Evolutionary conservation across 2,113 vertebrate genomes (phyloP), one percentile per base, ranked within the genome.

Genomic region (Phylloscopus trochilus): DNA sequence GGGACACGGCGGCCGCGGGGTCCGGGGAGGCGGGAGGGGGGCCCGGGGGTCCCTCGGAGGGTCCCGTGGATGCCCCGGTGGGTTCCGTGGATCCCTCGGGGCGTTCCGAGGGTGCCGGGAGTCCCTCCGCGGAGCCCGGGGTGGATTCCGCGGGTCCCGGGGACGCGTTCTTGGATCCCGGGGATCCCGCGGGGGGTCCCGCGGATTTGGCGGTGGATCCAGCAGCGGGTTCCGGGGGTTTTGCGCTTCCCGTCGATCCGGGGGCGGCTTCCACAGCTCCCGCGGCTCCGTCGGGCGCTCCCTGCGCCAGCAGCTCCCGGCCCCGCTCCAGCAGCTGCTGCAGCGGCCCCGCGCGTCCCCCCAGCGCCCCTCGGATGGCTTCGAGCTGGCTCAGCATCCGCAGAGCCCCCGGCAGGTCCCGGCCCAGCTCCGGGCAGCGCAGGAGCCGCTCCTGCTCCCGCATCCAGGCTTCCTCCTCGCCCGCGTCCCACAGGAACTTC

Each of bases 311-410:
- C 69, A 75, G 69, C 70, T 84, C 82, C 69, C 82, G 51, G 51
- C 82, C 82, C 7, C 82, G 59, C 70, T 84, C 51, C 69, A 84
- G 82, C 41, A 84, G 82, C 82, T 31, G 69, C 59, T 41, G 2
- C 82, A 84, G 82, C 28, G 82, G 69, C 41, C 9, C 82, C 82
- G 69, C 59, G 9, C 82, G 82, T 12, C 51, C 35, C 43, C 82
- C 82, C 69, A 84, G 82, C 19, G 82, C 82, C 59, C 82, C 82
- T 47, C 82, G 82, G 70, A 85, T 85, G 82, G 82, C 82, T 1
- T 85, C 82, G 70, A 85, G 82, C 82, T 85, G 82, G 82, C 82
- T 85, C 23, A 75, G 82, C 82, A 85, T 66, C 82, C 82, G 6
- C 70, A 85, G 82, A 2, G 82, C 35, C 0, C 70, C 82, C 70